These are phyloP conservation scores for Pocillopora grandis DNA, from an alignment of 92 coral and sea anemone genomes.

Conservation along the genomic window DNA sequence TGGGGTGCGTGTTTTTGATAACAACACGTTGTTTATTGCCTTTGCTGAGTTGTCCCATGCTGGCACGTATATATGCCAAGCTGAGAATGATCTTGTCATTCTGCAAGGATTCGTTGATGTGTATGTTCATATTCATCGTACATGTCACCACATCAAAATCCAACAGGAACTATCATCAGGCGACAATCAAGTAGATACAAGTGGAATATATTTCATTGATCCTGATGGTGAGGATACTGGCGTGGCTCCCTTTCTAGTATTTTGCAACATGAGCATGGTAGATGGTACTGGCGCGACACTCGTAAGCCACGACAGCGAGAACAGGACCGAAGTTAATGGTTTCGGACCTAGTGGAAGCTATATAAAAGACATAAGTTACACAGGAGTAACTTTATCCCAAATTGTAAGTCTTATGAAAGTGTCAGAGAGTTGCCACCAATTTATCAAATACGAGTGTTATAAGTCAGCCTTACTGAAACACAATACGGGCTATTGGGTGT, in stretches of 20 bases:
- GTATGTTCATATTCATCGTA: background rate
- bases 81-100: background rate
- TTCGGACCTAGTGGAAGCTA: background rate
- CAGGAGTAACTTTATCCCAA: background rate
- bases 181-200: background rate
- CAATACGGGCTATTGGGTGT: slow-evolving; percentile 38
- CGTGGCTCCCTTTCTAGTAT: slow-evolving; percentile 11
- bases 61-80: slow-evolving; percentile 8
- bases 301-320: slow-evolving; percentile 25
- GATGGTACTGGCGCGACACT: slow-evolving; percentile 8
- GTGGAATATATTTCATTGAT: slow-evolving; percentile 23
- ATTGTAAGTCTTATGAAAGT: background rate
- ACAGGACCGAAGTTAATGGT: background rate
- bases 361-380: background rate
- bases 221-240: slow-evolving; percentile 19
- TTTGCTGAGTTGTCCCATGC: slow-evolving; percentile 2
- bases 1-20: background rate
- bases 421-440: slow-evolving; percentile 24
- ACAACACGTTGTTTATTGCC: slow-evolving; percentile 8
- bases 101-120: background rate
- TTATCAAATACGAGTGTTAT: slow-evolving; percentile 38
- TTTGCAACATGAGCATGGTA: slow-evolving; percentile 25
- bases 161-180: background rate
- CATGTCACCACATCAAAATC: slow-evolving; percentile 11
- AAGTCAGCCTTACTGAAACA: background rate